Conservation (phyloP, 2,888 invertebrate species). For the Candidula unifasciata region DNA sequence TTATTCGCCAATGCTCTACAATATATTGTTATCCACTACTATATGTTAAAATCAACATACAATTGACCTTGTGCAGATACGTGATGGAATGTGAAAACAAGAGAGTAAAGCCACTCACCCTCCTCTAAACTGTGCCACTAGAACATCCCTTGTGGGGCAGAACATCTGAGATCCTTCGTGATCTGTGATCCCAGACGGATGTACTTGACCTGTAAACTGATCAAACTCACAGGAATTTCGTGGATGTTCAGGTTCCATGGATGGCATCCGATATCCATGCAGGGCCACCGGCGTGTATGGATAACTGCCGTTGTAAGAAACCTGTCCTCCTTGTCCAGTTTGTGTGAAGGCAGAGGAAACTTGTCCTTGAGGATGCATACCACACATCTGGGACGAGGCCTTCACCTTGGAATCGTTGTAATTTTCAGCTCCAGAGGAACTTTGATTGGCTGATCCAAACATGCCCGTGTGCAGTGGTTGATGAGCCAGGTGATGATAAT, state of each 20-base stretch:
- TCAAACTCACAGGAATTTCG: slow-evolving; percentile 59
- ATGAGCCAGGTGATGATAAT: slow-evolving; percentile 26
- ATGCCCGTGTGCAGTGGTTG: background rate
- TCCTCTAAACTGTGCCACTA: background rate
- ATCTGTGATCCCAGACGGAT: background rate
- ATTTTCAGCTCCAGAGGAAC: background rate
- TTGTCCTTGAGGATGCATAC: slow-evolving; percentile 57
- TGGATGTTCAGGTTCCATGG: slow-evolving; percentile 55
- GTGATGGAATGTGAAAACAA: too few relatives aligned
- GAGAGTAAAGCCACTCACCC: too few relatives aligned
- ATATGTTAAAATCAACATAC: too few relatives aligned
- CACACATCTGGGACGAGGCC: slow-evolving; percentile 34
- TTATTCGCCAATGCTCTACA: too few relatives aligned
- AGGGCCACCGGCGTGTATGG: slow-evolving; percentile 53
- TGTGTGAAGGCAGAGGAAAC: slow-evolving; percentile 30
- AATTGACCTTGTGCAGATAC: too few relatives aligned
- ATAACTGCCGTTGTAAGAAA: slow-evolving; percentile 41
- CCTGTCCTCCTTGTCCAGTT: slow-evolving; percentile 55
- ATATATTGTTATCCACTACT: too few relatives aligned
- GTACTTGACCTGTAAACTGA: slow-evolving; percentile 56
- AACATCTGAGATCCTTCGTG: slow-evolving; percentile 63
- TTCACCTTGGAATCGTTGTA: slow-evolving; percentile 33
- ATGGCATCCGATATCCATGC: slow-evolving; percentile 57
- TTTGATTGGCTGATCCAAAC: slow-evolving; percentile 19
- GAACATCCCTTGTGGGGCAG: background rate